These are phyloP conservation scores for Lagopus leucura DNA, from an alignment of 2,113 vertebrate genomes.

Conservation along the genomic window DNA sequence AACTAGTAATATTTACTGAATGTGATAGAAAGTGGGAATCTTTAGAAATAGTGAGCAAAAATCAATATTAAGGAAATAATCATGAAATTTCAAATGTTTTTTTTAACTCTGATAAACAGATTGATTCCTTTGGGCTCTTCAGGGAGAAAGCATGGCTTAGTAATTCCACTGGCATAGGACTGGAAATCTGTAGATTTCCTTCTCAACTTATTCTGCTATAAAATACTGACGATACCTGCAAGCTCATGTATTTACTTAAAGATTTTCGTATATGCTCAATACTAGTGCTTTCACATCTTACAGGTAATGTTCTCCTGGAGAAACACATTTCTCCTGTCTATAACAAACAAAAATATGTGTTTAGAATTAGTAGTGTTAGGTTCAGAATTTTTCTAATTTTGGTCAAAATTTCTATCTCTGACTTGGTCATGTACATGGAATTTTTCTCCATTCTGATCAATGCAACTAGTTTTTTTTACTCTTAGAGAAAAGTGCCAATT, in stretches of 20 bases:
- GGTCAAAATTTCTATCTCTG: not conserved
- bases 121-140: not conserved
- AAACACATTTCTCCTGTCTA: not conserved
- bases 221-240: not conserved
- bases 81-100: not conserved
- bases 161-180: not conserved
- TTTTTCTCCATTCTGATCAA: constrained; percentile 82
- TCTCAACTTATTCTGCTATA: not conserved
- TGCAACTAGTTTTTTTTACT: constrained; percentile 82
- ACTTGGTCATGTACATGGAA: constrained; percentile 82
- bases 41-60: not conserved
- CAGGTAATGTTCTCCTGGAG: not conserved
- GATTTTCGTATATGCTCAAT: not conserved
- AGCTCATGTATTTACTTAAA: not conserved
- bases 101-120: constrained; percentile 9
- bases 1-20: not conserved
- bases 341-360: not conserved
- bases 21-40: not conserved
- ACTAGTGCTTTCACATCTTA: not conserved
- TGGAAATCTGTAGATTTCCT: not conserved
- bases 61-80: constrained; percentile 1
- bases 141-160: not conserved
- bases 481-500: constrained; percentile 88
- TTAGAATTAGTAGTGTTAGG: not conserved
- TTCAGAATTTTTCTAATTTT: not conserved